phyloP scores from a whole-genome alignment of 2,888 invertebrate species.

The Anodontia alba region DNA sequence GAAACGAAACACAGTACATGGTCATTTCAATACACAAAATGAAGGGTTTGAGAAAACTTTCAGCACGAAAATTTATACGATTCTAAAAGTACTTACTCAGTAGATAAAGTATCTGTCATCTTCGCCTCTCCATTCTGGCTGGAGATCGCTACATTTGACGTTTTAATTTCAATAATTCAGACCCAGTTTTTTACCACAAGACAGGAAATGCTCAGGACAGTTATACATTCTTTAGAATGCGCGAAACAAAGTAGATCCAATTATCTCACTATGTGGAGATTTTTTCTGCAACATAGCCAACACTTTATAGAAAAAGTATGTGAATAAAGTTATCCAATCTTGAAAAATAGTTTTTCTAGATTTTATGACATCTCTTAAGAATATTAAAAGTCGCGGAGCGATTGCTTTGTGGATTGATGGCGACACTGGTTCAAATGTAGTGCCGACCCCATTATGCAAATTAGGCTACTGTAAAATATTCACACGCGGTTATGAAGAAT shows the following conservation, averaged over 20 bases:
- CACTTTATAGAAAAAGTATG: no score
- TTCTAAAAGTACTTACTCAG: slow-evolving; percentile 72
- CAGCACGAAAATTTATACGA: slow-evolving; percentile 2
- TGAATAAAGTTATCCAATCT: no score
- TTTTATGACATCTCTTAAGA: no score
- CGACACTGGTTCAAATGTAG: slow-evolving; percentile 68
- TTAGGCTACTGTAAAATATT: slow-evolving; percentile 22
- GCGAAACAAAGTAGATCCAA: slow-evolving; percentile 55
- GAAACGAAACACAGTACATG: slow-evolving; percentile 19
- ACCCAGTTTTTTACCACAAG: slow-evolving; percentile 49
- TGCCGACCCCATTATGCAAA: slow-evolving; percentile 71
- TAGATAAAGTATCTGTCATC: slow-evolving; percentile 76
- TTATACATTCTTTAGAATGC: slow-evolving; percentile 41
- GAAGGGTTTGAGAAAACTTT: not conserved
- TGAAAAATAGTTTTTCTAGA: no score
- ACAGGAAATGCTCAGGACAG: slow-evolving; percentile 71
- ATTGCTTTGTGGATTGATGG: slow-evolving; percentile 58
- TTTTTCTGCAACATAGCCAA: no score
- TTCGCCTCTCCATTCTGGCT: slow-evolving; percentile 68
- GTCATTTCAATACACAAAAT: not conserved
- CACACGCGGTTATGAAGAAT: slow-evolving; percentile 27
- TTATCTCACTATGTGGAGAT: not conserved
- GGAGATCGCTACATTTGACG: slow-evolving; percentile 53
- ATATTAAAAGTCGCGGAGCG: slow-evolving; percentile 33
- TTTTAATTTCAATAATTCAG: slow-evolving; percentile 32